Base-by-base conservation (phyloP, 2,888 invertebrate species). In the Gastracanthus pulcherrimus region DNA sequence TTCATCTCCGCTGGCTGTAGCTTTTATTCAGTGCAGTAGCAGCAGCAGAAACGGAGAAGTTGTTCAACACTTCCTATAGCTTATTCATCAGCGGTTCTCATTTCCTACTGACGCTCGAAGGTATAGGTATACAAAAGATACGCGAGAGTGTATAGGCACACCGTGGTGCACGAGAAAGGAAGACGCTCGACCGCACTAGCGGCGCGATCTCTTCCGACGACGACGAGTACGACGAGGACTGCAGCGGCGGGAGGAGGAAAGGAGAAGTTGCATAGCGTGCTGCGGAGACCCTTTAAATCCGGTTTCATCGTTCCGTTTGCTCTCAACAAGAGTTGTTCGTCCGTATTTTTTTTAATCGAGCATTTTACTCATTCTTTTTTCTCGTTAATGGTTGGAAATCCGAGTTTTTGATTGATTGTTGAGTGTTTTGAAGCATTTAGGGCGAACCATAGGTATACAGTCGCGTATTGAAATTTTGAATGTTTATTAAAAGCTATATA, bases 1-100 rank as follows among this genome's bases (percentile, higher is more conserved):
- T 64, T 64, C 64, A 23, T 64, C 36, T 64, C 29, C 34, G 3
- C 11, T n/a, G n/a, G 16, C 64, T 36, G 29, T 36, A 34, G 62
- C n/a, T n/a, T n/a, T n/a, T n/a, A n/a, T n/a, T n/a, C n/a, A n/a
- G n/a, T n/a, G n/a, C n/a, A n/a, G n/a, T n/a, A n/a, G n/a, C n/a
- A n/a, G n/a, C n/a, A n/a, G n/a, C n/a, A n/a, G n/a, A n/a, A n/a
- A n/a, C n/a, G n/a, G n/a, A n/a, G n/a, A n/a, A n/a, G n/a, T n/a
- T n/a, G n/a, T n/a, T n/a, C n/a, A n/a, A 36, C 64, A 38, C 64
- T 62, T 72, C 72, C 62, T 75, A 36, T 75, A 75, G 75, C 75
- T 60, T 34, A 9, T 31, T 66, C 38, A 36, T 34, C 66, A 76
- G 38, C 26, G 76, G 31, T 67, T 41, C 58, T 67, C 76, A 16